Percentiles rank a stretch among this genome's conserved stretches.
These are phyloP conservation scores for Ylistrum balloti DNA, from an alignment of 1,140 invertebrate species.

Conservation along the genomic window DNA sequence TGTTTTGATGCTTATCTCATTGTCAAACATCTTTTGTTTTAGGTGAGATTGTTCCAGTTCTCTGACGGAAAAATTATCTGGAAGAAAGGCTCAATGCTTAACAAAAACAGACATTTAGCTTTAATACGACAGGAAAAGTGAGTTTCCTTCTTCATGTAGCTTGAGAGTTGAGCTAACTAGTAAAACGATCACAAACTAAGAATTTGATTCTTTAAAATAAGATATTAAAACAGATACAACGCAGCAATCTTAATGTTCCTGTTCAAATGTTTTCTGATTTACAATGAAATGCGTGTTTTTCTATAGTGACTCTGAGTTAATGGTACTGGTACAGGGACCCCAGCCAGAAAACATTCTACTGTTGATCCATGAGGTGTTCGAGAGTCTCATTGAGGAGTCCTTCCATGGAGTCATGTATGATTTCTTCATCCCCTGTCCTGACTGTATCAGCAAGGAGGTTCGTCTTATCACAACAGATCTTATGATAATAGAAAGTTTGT, in stretches of 20 bases:
- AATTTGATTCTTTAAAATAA: too few relatives aligned
- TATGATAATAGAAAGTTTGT: too few relatives aligned
- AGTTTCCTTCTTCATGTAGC: slow-evolving; percentile 29
- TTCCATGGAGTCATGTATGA: slow-evolving; percentile 81
- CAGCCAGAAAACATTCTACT: slow-evolving; percentile 81
- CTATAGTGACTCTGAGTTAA: slow-evolving; percentile 74
- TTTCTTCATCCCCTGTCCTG: slow-evolving; percentile 78
- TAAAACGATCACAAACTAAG: too few relatives aligned
- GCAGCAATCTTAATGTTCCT: too few relatives aligned
- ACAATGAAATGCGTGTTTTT: slow-evolving; percentile 42
- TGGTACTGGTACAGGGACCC: slow-evolving; percentile 78
- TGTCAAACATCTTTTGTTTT: slow-evolving; percentile 21
- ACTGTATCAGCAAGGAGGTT: slow-evolving; percentile 79
- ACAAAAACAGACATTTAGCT: slow-evolving; percentile 80
- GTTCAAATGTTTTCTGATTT: not conserved
- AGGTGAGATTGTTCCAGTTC: slow-evolving; percentile 80
- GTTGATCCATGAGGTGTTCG: slow-evolving; percentile 80
- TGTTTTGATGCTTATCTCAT: not conserved
- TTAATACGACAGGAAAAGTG: slow-evolving; percentile 75
- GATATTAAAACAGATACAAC: too few relatives aligned
- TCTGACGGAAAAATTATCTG: slow-evolving; percentile 79
- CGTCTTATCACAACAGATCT: not conserved
- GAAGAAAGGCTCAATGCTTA: slow-evolving; percentile 80
- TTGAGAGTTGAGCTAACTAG: too few relatives aligned
- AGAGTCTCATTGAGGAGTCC: slow-evolving; percentile 79